Evolutionary conservation across 1,140 invertebrate species (phyloP).

Genomic region (Pectinophora gossypiella): DNA sequence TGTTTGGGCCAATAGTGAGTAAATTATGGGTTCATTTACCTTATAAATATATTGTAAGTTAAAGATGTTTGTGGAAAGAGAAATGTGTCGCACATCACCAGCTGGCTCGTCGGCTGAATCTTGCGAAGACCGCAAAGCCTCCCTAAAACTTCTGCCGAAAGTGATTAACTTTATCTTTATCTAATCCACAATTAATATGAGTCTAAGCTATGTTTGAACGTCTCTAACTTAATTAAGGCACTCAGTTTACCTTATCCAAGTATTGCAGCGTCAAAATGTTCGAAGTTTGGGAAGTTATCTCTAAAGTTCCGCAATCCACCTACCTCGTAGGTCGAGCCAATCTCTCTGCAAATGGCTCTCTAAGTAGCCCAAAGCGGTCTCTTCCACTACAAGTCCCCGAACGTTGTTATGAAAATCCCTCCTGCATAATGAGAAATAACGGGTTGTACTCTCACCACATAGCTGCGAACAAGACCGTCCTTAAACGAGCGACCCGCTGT

Average conservation of each 20-base stretch:
- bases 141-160: background rate
- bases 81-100: background rate
- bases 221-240: conserved; percentile 62
- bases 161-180: conserved; percentile 17
- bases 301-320: conserved; percentile 67
- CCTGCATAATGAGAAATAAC: conserved; percentile 37
- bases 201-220: conserved; percentile 38
- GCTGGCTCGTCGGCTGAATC: background rate
- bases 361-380: conserved; percentile 56
- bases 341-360: conserved; percentile 61
- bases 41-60: background rate
- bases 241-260: conserved; percentile 68
- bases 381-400: conserved; percentile 34
- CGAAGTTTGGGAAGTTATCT: conserved; percentile 70
- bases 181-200: conserved; percentile 29
- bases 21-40: background rate
- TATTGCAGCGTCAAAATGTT: conserved; percentile 69
- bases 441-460: conserved; percentile 14
- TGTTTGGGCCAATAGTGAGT: conserved; percentile 1
- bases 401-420: conserved; percentile 47
- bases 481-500: conserved; percentile 6
- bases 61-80: background rate
- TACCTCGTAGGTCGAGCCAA: conserved; percentile 61
- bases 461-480: conserved; percentile 19
- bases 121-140: background rate